phyloP scores from a whole-genome alignment of 2,797 vertebrate genomes.

The Myiotriccus ornatus region DNA sequence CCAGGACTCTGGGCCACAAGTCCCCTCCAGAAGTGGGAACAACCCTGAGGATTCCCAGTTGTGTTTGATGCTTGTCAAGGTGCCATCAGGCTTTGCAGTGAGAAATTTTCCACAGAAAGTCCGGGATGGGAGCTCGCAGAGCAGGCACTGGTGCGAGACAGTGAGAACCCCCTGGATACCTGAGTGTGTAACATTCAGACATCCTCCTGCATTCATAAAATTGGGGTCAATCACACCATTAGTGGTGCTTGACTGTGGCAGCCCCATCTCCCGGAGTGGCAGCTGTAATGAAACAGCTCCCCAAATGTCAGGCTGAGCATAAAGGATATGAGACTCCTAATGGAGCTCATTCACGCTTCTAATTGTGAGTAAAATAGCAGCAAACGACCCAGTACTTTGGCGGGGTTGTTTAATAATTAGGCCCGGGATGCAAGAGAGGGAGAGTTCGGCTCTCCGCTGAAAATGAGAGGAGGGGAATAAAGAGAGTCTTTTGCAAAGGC shows the following conservation, averaged over 20 bases:
- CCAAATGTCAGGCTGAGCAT: conserved; percentile 57
- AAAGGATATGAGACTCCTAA: conserved; percentile 61
- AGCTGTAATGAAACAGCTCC: conserved; percentile 42
- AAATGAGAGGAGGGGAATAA: conserved; percentile 10
- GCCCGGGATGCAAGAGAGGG: not conserved
- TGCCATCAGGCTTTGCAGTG: not conserved
- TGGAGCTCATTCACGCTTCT: conserved; percentile 57
- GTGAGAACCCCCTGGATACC: not conserved
- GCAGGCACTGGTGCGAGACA: not conserved
- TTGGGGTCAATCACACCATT: conserved; percentile 54
- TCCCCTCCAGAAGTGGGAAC: not conserved
- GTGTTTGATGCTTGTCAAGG: not conserved
- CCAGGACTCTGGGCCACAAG: no score
- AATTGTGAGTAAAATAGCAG: conserved; percentile 69
- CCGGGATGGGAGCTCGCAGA: not conserved
- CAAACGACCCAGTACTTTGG: conserved; percentile 37
- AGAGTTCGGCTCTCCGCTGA: not conserved
- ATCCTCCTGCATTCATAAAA: conserved; percentile 1
- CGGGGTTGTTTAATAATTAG: conserved; percentile 63
- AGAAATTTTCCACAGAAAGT: not conserved
- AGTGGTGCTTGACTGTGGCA: conserved; percentile 2
- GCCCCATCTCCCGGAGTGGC: conserved; percentile 29
- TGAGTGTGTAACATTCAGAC: not conserved
- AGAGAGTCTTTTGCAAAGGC: not conserved
- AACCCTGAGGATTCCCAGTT: not conserved